Percentiles rank a stretch among this genome's conserved stretches.
These are phyloP conservation scores for Julus scanicus DNA, from an alignment of 2,888 invertebrate species.

Conservation along the genomic window DNA sequence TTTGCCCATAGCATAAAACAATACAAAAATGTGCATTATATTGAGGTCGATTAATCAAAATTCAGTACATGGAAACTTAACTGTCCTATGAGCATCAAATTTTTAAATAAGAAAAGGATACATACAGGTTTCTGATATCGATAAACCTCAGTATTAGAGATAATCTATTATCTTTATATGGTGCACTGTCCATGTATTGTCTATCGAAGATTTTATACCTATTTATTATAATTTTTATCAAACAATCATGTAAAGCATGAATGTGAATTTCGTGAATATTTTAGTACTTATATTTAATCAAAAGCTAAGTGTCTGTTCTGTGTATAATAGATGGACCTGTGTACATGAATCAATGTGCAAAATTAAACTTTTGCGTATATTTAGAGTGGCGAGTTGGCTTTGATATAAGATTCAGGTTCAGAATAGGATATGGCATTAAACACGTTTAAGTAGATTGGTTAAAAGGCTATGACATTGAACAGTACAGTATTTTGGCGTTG, in stretches of 20 bases:
- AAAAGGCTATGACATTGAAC: background rate
- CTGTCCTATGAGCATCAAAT: background rate
- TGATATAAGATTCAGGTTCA: background rate
- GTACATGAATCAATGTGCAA: conserved; percentile 3
- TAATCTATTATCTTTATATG: too few relatives aligned
- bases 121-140: too few relatives aligned
- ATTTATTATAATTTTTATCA: too few relatives aligned
- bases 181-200: background rate
- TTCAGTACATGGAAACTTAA: background rate
- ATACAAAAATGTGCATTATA: background rate
- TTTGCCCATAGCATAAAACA: background rate
- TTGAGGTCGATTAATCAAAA: background rate
- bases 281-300: background rate
- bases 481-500: background rate
- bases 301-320: background rate
- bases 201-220: background rate
- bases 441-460: background rate
- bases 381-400: conserved; percentile 38
- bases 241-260: background rate
- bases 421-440: conserved; percentile 5
- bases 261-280: background rate
- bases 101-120: background rate
- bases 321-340: background rate
- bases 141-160: too few relatives aligned
- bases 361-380: background rate